Conservation (phyloP, 2,113 vertebrate species). For the Malurus alboscapulatus region DNA sequence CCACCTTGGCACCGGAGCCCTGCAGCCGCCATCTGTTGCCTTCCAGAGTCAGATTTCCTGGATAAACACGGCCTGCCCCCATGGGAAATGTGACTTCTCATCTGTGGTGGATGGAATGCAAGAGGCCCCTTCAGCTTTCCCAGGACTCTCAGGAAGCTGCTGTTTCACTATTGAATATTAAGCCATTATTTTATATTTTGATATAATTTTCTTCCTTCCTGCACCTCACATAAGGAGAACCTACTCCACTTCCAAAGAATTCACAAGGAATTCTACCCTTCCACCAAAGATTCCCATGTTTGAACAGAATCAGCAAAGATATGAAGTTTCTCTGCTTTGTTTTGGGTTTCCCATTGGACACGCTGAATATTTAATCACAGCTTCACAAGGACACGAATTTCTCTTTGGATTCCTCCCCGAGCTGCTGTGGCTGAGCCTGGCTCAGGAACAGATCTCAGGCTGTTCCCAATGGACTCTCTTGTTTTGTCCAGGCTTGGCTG, state of each 20-base stretch:
- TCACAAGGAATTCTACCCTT: neutral
- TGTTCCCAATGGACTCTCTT: neutral
- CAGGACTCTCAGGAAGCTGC: neutral
- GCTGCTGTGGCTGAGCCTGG: neutral
- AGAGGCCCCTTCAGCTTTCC: neutral
- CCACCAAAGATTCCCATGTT: neutral
- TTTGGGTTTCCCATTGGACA: neutral
- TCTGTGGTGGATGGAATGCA: neutral
- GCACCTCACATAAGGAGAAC: neutral
- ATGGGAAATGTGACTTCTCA: neutral
- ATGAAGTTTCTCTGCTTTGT: neutral
- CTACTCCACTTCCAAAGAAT: neutral
- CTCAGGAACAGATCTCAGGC: neutral
- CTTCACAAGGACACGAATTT: neutral
- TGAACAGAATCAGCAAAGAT: neutral
- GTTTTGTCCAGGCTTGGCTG: neutral
- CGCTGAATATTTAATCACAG: neutral
- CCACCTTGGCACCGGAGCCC: neutral
- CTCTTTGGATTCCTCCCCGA: neutral
- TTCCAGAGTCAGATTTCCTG: neutral
- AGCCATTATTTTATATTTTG: neutral
- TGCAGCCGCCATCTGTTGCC: neutral
- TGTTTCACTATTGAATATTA: neutral
- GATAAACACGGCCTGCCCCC: neutral
- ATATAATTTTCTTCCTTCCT: neutral